Percentiles rank a stretch among this genome's conserved stretches.
These are phyloP conservation scores for Ceramica pisi DNA, from an alignment of 2,888 invertebrate genomes.

Conservation along the genomic window DNA sequence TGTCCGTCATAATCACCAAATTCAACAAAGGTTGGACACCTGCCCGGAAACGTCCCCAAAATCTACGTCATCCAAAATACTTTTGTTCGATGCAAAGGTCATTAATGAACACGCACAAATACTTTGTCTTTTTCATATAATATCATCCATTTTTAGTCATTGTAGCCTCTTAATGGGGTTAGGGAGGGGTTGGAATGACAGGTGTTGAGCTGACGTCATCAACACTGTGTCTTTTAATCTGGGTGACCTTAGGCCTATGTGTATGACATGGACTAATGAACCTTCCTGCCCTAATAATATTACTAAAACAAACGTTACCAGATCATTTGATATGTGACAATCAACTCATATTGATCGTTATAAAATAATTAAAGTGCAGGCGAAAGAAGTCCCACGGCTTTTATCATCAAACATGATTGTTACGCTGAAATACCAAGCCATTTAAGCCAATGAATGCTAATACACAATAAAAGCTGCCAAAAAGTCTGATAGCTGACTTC, in stretches of 20 bases:
- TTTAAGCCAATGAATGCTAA: constrained; percentile 21
- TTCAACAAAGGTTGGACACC: constrained; percentile 40
- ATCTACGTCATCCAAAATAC: constrained; percentile 43
- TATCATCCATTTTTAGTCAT: constrained; percentile 47
- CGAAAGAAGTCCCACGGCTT: constrained; percentile 11
- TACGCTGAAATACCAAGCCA: constrained; percentile 4
- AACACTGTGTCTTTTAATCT: constrained; percentile 22
- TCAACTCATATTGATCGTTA: not conserved
- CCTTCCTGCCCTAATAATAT: constrained; percentile 13
- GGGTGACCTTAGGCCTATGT: constrained; percentile 5
- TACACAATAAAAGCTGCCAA: constrained; percentile 36
- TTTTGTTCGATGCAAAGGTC: constrained; percentile 48
- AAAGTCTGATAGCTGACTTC: constrained; percentile 12
- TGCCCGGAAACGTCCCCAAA: constrained; percentile 35
- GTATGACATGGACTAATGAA: constrained; percentile 25
- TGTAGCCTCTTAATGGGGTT: constrained; percentile 28
- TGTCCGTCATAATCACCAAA: constrained; percentile 13
- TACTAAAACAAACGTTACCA: constrained; percentile 10
- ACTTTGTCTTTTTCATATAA: constrained; percentile 43
- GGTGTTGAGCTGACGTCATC: constrained; percentile 38
- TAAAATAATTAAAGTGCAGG: constrained; percentile 1
- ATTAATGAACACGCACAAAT: constrained; percentile 52
- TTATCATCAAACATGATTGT: constrained; percentile 27
- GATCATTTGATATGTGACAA: constrained; percentile 9
- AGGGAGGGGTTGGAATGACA: constrained; percentile 42